Percentiles rank a stretch among this genome's conserved stretches.
phyloP scores from a whole-genome alignment of 64 coral and sea anemone species.

The Montipora sp. region DNA sequence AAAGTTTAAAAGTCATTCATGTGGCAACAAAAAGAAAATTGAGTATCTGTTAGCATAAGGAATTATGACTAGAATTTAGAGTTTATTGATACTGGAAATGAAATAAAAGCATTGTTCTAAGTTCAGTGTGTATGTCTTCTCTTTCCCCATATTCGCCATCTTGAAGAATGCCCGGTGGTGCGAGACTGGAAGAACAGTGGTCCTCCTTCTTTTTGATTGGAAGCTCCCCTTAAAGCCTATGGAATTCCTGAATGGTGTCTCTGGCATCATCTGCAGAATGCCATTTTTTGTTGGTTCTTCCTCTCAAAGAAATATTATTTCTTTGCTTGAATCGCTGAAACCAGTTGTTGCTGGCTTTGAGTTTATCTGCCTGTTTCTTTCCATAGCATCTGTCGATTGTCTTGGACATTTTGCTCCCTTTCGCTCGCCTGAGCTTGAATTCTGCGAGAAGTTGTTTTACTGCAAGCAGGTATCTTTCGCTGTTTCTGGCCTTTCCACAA shows the following conservation, averaged over 20 bases:
- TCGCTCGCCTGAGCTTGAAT: constrained; percentile 57
- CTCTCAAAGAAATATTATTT: constrained; percentile 39
- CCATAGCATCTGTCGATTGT: constrained; percentile 48
- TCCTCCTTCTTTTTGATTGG: constrained; percentile 35
- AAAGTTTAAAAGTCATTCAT: no score
- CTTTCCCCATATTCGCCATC: no score
- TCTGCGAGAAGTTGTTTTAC: constrained; percentile 35
- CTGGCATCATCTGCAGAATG: constrained; percentile 40
- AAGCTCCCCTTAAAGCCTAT: constrained; percentile 42
- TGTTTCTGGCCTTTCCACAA: background rate
- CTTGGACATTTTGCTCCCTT: constrained; percentile 64
- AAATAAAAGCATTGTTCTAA: no score
- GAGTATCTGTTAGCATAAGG: no score
- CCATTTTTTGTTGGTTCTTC: constrained; percentile 67
- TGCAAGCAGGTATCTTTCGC: constrained; percentile 48
- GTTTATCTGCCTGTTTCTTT: constrained; percentile 19
- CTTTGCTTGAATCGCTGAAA: constrained; percentile 53
- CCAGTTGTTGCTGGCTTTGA: constrained; percentile 47
- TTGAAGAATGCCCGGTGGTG: no score
- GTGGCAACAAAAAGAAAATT: no score
- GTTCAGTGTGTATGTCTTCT: no score
- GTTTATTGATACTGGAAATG: no score
- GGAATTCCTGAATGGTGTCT: constrained; percentile 52
- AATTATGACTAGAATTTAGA: no score
- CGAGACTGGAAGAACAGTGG: background rate